phyloP scores from a whole-genome alignment of 2,888 invertebrate genomes.

The Spilarctia lutea region DNA sequence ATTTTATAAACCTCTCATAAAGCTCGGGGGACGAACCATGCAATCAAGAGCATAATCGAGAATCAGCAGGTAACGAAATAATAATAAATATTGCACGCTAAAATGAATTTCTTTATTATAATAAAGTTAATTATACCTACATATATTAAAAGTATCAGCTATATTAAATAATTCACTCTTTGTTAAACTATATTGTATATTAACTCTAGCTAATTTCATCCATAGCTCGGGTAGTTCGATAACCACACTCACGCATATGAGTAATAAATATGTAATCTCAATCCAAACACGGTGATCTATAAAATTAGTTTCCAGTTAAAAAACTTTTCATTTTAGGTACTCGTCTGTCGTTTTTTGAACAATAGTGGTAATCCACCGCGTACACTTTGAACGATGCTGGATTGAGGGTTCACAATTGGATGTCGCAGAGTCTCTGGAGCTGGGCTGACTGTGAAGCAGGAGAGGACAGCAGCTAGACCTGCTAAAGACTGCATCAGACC shows the following conservation, averaged over 20 bases:
- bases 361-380: slow-evolving; percentile 9
- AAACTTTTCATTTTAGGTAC: not conserved
- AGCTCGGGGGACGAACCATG: too few species aligned
- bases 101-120: not conserved
- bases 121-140: not conserved
- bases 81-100: not conserved
- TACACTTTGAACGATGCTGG: slow-evolving; percentile 14
- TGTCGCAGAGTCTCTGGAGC: slow-evolving; percentile 18
- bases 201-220: not conserved
- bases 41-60: not conserved
- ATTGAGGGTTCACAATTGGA: slow-evolving; percentile 31
- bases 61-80: not conserved
- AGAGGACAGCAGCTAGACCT: slow-evolving; percentile 5
- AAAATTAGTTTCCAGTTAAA: not conserved
- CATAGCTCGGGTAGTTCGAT: not conserved
- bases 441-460: not conserved
- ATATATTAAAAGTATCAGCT: not conserved
- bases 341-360: not conserved
- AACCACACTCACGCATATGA: not conserved
- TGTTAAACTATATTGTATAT: too few species aligned
- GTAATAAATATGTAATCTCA: not conserved
- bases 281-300: not conserved
- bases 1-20: too few species aligned
- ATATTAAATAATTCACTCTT: too few species aligned
- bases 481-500: slow-evolving; percentile 6